Percentiles rank a stretch among this genome's conserved stretches.
These are phyloP conservation scores for Phalacrocorax aristotelis DNA, from an alignment of 2,113 vertebrate species.

Conservation along the genomic window DNA sequence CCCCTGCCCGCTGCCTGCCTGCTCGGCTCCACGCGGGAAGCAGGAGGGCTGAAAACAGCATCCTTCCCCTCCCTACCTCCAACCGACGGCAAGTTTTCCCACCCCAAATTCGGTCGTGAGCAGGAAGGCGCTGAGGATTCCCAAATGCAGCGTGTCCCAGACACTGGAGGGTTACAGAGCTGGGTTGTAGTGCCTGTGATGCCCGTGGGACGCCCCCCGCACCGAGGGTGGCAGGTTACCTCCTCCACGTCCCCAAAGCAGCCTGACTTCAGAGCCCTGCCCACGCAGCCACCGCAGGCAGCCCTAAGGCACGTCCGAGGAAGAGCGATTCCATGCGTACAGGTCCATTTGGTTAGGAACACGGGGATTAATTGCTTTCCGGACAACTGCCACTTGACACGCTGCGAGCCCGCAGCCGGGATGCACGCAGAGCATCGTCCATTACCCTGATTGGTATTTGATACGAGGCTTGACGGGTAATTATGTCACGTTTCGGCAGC, in stretches of 20 bases:
- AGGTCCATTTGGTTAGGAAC: not conserved
- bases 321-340: accelerated
- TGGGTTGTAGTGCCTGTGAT: not conserved
- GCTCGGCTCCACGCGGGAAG: not conserved
- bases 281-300: accelerated
- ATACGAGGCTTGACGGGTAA: not conserved
- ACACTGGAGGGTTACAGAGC: not conserved
- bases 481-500: not conserved
- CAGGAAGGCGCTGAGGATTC: not conserved
- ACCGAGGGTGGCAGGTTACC: not conserved
- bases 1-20: not conserved
- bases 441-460: not conserved
- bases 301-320: not conserved
- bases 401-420: not conserved
- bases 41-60: not conserved
- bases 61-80: not conserved
- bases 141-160: accelerated
- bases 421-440: not conserved
- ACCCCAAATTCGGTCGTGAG: not conserved
- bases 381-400: not conserved
- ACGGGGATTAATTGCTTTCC: not conserved
- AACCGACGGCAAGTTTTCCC: not conserved
- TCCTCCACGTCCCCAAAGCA: accelerated
- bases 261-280: not conserved
- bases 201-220: not conserved